phyloP scores from a whole-genome alignment of 2,797 vertebrate species.

The Ctenopoma multispine region DNA sequence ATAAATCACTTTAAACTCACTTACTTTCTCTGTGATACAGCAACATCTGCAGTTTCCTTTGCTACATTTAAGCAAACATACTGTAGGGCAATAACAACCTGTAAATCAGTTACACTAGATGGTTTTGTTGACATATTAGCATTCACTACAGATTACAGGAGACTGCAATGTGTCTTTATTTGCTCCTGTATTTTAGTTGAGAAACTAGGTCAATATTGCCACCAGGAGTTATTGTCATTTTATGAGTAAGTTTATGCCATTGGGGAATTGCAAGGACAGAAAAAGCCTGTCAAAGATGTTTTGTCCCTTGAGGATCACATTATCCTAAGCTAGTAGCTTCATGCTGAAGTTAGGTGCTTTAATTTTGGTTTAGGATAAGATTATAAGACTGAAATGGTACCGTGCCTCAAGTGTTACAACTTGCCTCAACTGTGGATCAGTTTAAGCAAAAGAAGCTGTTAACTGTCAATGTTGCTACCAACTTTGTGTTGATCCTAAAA shows the following conservation, averaged over 20 bases:
- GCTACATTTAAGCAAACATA: constrained; percentile 33
- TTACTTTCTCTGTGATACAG: constrained; percentile 33
- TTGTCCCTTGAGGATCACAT: constrained; percentile 33
- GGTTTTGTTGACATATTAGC: constrained; percentile 4
- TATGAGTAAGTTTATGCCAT: constrained; percentile 40
- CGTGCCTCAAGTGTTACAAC: constrained; percentile 42
- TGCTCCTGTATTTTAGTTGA: constrained; percentile 15
- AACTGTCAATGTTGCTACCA: constrained; percentile 41
- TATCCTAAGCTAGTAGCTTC: constrained; percentile 37
- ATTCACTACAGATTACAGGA: constrained; percentile 18
- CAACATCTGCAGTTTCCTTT: constrained; percentile 28
- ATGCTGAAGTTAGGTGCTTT: constrained; percentile 44
- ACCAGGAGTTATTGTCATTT: constrained; percentile 31
- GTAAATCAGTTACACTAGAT: constrained; percentile 26
- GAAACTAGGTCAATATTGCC: constrained; percentile 43
- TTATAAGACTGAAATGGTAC: constrained; percentile 61
- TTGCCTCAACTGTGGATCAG: constrained; percentile 70
- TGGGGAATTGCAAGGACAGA: constrained; percentile 12
- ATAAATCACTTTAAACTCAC: constrained; percentile 52
- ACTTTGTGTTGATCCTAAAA: constrained; percentile 27
- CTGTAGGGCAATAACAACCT: constrained; percentile 6
- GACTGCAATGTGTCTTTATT: constrained; percentile 18
- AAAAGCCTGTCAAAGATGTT: constrained; percentile 12
- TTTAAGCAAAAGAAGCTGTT: constrained; percentile 60
- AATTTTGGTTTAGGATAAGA: constrained; percentile 29